These are phyloP conservation scores for Acipenser transmontanus DNA, from an alignment of 2,797 vertebrate genomes.

Conservation along the genomic window DNA sequence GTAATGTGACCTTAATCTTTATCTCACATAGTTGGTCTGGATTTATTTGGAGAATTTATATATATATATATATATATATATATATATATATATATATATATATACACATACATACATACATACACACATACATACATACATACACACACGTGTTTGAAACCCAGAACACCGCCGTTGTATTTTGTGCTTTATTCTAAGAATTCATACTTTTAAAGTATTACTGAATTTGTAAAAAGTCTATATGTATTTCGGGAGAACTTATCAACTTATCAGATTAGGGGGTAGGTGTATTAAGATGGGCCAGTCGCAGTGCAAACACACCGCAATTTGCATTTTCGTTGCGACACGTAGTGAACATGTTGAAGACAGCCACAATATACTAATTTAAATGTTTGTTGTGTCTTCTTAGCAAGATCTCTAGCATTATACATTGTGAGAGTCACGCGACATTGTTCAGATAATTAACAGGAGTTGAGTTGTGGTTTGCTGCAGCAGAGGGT, in stretches of 20 bases:
- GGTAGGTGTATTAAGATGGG: no score
- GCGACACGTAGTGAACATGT: no score
- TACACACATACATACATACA: slow-evolving; percentile 46
- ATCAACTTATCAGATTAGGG: slow-evolving; percentile 28
- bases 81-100: slow-evolving; percentile 44
- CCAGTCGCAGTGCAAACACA: no score
- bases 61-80: slow-evolving; percentile 23
- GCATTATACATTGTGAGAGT: no score
- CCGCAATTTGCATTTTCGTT: no score
- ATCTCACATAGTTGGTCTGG: slow-evolving; percentile 45
- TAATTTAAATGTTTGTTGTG: no score
- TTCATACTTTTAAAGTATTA: slow-evolving; percentile 56
- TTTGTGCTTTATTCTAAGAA: slow-evolving; percentile 71
- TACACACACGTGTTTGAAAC: slow-evolving; percentile 30
- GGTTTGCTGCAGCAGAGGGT: no score
- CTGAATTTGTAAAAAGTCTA: slow-evolving; percentile 50
- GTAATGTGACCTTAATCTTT: slow-evolving; percentile 54
- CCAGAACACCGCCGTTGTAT: slow-evolving; percentile 37
- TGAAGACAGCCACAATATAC: no score
- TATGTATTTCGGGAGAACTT: slow-evolving; percentile 49
- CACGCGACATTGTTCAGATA: no score
- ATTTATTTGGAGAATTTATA: slow-evolving; percentile 43
- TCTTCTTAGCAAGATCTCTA: no score
- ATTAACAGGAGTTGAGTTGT: no score
- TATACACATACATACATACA: slow-evolving; percentile 35